phyloP scores from a whole-genome alignment of 1,140 invertebrate genomes.

The Hyles vespertilio region DNA sequence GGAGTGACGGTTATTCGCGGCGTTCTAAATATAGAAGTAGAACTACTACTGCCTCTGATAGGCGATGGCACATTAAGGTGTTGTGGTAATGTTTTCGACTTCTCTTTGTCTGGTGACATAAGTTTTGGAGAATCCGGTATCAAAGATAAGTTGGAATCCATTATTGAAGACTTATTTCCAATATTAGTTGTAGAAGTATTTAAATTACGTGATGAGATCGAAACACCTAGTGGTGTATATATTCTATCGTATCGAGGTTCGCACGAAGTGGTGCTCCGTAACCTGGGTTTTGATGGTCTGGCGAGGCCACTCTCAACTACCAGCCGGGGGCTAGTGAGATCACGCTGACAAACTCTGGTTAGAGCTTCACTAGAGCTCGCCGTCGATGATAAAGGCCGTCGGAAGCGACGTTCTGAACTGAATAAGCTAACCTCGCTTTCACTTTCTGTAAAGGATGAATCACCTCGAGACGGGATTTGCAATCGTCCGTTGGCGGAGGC shows the following conservation, averaged over 20 bases:
- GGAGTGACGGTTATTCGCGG: conserved; percentile 65
- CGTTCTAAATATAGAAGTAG: conserved; percentile 68
- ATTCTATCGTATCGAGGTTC: conserved; percentile 64
- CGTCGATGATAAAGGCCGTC: conserved; percentile 60
- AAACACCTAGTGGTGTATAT: conserved; percentile 56
- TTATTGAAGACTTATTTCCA: conserved; percentile 48
- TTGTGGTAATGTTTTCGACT: conserved; percentile 77
- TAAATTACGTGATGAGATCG: conserved; percentile 54
- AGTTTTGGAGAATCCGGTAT: conserved; percentile 65
- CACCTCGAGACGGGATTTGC: conserved; percentile 43
- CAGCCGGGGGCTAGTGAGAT: conserved; percentile 56
- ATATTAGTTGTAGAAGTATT: conserved; percentile 58
- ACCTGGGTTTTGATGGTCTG: conserved; percentile 50
- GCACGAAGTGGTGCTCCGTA: conserved; percentile 62
- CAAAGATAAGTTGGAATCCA: conserved; percentile 67
- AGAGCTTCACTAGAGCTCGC: conserved; percentile 62
- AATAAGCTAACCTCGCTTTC: conserved; percentile 60
- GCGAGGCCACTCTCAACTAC: conserved; percentile 45
- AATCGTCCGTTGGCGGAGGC: conserved; percentile 40
- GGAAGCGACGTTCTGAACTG: conserved; percentile 50
- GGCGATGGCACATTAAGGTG: conserved; percentile 68
- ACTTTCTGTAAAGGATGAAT: conserved; percentile 61
- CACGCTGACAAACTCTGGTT: conserved; percentile 47
- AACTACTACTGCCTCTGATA: conserved; percentile 62
- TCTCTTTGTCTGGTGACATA: conserved; percentile 68